Conservation (phyloP, 1,140 invertebrate genomes). For the Amyelois transitella region DNA sequence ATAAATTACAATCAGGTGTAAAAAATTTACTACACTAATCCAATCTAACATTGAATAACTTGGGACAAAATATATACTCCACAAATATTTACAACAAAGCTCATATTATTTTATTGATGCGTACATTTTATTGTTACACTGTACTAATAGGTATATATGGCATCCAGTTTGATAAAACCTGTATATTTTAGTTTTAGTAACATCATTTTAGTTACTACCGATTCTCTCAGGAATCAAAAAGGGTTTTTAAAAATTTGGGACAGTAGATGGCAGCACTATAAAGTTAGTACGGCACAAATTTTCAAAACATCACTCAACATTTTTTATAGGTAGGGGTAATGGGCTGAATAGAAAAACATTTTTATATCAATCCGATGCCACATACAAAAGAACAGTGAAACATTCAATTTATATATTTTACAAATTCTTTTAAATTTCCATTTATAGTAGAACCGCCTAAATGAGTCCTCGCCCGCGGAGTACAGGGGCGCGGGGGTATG, state of each 20-base stretch:
- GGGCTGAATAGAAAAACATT: no score
- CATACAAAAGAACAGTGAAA: neutral
- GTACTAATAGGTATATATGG: neutral
- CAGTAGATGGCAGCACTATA: no score
- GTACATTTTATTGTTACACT: conserved; percentile 20
- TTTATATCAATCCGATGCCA: neutral
- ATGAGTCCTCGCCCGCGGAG: no score
- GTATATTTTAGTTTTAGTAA: no score
- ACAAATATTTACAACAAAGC: conserved; percentile 31
- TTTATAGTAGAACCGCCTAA: no score
- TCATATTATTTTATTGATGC: conserved; percentile 27
- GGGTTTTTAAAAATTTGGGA: no score
- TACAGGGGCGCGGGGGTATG: no score
- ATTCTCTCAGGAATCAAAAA: no score
- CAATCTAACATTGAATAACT: neutral
- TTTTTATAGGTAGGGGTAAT: no score
- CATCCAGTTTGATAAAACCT: neutral
- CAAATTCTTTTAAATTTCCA: conserved; percentile 19
- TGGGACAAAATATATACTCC: conserved; percentile 10
- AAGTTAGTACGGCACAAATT: no score
- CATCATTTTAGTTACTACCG: no score
- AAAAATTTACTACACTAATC: neutral
- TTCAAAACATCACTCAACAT: no score
- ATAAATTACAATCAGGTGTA: neutral
- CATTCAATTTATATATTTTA: conserved; percentile 24